Evolutionary conservation across 2,797 vertebrate genomes (phyloP).

Genomic region (Labroides dimidiatus): DNA sequence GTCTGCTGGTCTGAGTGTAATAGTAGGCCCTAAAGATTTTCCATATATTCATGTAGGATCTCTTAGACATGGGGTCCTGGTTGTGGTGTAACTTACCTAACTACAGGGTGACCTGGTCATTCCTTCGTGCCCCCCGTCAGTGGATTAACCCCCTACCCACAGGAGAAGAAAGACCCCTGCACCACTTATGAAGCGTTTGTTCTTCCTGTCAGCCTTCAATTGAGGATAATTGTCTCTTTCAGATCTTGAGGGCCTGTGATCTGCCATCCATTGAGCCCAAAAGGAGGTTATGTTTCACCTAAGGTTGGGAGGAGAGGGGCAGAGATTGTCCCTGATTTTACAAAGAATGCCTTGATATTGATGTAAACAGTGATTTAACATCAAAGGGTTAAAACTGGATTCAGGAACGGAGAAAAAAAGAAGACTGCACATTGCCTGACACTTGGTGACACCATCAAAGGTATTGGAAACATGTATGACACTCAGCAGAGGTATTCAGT

Average conservation of each 20-base stretch:
- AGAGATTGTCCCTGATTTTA: conserved; percentile 30
- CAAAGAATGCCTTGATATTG: conserved; percentile 61
- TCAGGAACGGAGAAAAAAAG: conserved; percentile 8
- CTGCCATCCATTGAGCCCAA: conserved; percentile 82
- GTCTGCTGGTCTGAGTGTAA: conserved; percentile 45
- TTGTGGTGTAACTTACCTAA: conserved; percentile 59
- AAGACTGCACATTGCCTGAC: background rate
- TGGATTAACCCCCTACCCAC: conserved; percentile 60
- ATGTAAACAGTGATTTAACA: conserved; percentile 49
- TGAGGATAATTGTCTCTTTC: conserved; percentile 87
- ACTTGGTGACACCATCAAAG: background rate
- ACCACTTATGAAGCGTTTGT: conserved; percentile 83
- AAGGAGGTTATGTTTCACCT: conserved; percentile 77
- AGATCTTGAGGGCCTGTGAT: conserved; percentile 84
- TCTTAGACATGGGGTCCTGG: conserved; percentile 50
- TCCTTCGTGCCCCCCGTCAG: conserved; percentile 55
- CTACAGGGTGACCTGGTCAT: conserved; percentile 70
- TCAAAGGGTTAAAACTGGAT: conserved; percentile 49
- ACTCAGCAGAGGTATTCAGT: conserved; percentile 8
- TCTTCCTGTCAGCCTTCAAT: conserved; percentile 85
- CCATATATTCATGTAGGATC: conserved; percentile 58
- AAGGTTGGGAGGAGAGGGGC: conserved; percentile 24
- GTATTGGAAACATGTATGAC: background rate
- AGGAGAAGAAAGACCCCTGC: conserved; percentile 71
- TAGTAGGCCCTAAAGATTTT: conserved; percentile 32